A percentile compares a stretch with the other conserved stretches of the same genome.
Evolutionary conservation across 2,797 vertebrate species (phyloP).

Genomic region (Eleutherodactylus coqui): DNA sequence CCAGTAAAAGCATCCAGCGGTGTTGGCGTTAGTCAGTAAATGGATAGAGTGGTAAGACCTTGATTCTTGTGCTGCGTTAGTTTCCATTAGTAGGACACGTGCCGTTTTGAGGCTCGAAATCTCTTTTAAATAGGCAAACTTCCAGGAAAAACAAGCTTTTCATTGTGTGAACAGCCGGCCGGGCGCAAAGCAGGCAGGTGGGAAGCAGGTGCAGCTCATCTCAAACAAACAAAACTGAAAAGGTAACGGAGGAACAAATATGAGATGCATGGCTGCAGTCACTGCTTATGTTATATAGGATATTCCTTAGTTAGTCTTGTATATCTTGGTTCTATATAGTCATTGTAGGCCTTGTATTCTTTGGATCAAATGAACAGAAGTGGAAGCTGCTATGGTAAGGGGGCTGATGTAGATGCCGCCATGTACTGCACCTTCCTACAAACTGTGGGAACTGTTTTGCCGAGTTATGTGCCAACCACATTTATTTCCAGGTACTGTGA

Average conservation of each 20-base stretch:
- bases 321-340: neutral
- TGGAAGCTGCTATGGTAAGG: no score
- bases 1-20: neutral
- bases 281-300: neutral
- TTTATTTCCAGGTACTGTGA: no score
- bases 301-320: neutral
- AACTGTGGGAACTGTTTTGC: no score
- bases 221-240: constrained; percentile 39
- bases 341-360: neutral
- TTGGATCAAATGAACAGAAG: neutral
- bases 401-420: no score
- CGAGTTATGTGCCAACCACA: no score
- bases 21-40: neutral
- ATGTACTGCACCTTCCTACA: no score
- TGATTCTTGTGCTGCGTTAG: constrained; percentile 23
- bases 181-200: constrained; percentile 50
- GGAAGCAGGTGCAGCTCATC: constrained; percentile 42
- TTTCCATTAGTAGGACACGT: neutral
- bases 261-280: neutral
- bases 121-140: constrained; percentile 49
- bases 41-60: constrained; percentile 26
- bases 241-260: neutral
- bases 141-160: constrained; percentile 23
- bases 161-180: constrained; percentile 2
- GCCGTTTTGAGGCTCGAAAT: constrained; percentile 12